Evolutionary conservation across 2,888 invertebrate species (phyloP), one percentile per base, ranked within the genome.

Genomic region (Melinaea marsaeus): DNA sequence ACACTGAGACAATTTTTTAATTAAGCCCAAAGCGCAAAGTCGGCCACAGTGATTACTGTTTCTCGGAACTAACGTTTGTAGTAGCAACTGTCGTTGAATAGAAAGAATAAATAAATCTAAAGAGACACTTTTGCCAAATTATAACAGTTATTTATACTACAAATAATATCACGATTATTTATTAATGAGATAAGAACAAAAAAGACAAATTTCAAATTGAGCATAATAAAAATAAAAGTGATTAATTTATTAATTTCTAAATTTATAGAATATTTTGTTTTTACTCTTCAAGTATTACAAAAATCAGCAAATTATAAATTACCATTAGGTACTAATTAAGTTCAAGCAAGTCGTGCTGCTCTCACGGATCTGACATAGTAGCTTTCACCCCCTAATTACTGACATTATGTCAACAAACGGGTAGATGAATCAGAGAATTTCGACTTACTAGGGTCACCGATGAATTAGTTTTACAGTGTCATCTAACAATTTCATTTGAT

Each of bases 371-470:
- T 75, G 68, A 77, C 76, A 75, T 75, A 77, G 77, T 74, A 61
- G 64, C 66, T 78, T 86, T 87, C 86, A 87, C 86, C 80, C 85
- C 80, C 78, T 86, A 84, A 86, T 86, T 85, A 82, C 81, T 76
- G 80, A 75, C 81, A 76, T 79, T 79, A 77, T 74, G 71, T 75
- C 69, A 62, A 63, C 63, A 68, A 68, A 70, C 63, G 62, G 60
- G 62, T 64, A 66, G 63, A 68, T 64, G 68, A 68, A 66, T 68
- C 69, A 69, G 67, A 60, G 62, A 65, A 65, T 62, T 55, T 60
- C 57, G 57, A 60, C 48, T 35, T 58, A 62, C 37, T 60, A 68
- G 66, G 63, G 67, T 60, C 61, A 22, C 55, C 55, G 45, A 55
- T 51, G 7, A 9, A 5, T 32, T 51, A 32, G 5, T 32, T 51